Conservation (phyloP, 2,888 invertebrate species). For the Lasioglossum figueresi region DNA sequence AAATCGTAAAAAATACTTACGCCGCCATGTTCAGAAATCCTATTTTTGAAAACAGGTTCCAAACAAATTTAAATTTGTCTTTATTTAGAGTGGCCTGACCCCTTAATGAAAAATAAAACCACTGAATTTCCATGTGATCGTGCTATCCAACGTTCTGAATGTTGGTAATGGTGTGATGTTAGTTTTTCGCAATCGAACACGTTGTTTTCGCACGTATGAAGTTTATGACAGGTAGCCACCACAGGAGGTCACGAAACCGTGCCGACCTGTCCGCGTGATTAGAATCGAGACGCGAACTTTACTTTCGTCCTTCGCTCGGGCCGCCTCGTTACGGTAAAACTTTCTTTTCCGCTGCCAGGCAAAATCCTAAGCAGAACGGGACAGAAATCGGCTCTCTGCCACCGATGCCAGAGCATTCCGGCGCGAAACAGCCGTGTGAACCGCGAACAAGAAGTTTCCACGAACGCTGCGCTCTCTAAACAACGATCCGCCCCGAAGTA, state of each 20-base stretch:
- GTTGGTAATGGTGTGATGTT: too few relatives aligned
- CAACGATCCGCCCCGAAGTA: not conserved
- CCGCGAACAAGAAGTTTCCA: not conserved
- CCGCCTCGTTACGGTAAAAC: conserved; percentile 58
- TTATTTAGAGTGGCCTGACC: too few relatives aligned
- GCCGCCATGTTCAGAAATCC: too few relatives aligned
- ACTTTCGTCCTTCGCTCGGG: conserved; percentile 63
- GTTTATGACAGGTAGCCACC: conserved; percentile 23
- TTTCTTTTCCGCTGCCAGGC: conserved; percentile 58
- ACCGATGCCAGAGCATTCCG: conserved; percentile 14
- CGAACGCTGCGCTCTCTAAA: conserved; percentile 18
- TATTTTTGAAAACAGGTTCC: too few relatives aligned
- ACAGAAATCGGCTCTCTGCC: conserved; percentile 36
- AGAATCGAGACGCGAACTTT: conserved; percentile 69
- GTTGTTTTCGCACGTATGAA: conserved; percentile 4
- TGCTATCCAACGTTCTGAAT: too few relatives aligned
- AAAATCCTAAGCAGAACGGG: conserved; percentile 39
- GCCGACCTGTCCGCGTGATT: conserved; percentile 66
- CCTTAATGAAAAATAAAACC: too few relatives aligned
- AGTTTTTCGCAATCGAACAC: not conserved
- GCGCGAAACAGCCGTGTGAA: conserved; percentile 36
- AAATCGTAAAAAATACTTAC: too few relatives aligned
- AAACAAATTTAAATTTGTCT: too few relatives aligned
- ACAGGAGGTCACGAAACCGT: conserved; percentile 55
- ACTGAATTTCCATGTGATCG: too few relatives aligned